These are phyloP conservation scores for Chaitophorus viminalis DNA, from an alignment of 2,888 invertebrate species.

Conservation along the genomic window DNA sequence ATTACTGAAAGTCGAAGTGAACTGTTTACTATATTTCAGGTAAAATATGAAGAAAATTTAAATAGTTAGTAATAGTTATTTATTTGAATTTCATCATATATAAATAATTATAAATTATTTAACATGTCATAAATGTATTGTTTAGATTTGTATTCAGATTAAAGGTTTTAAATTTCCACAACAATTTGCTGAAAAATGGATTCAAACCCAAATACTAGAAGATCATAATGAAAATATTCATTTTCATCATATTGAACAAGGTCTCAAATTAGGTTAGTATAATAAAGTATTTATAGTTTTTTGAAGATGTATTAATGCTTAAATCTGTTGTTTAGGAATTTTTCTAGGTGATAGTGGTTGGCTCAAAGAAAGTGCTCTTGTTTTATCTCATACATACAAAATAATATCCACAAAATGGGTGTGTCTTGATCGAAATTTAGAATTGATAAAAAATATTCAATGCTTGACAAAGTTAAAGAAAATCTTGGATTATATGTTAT, in stretches of 20 bases:
- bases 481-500: not conserved
- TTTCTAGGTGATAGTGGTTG: constrained; percentile 92
- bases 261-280: constrained; percentile 46
- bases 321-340: constrained; percentile 70
- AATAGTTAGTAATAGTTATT: not conserved
- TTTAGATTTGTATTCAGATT: constrained; percentile 50
- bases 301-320: not conserved
- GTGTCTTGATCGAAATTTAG: constrained; percentile 70
- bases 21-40: constrained; percentile 53
- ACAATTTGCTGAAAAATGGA: constrained; percentile 31
- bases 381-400: constrained; percentile 77
- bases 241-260: constrained; percentile 24
- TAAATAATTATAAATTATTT: not conserved
- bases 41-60: constrained; percentile 13
- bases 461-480: constrained; percentile 82
- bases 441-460: constrained; percentile 78
- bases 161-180: constrained; percentile 44
- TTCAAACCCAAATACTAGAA: not conserved
- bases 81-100: not conserved
- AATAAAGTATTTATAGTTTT: not conserved
- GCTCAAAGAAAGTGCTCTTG: constrained; percentile 75
- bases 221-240: not conserved
- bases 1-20: not conserved
- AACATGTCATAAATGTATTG: not conserved
- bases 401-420: constrained; percentile 71